phyloP scores from a whole-genome alignment of 2,888 invertebrate genomes.

The Chouioia cunea region DNA sequence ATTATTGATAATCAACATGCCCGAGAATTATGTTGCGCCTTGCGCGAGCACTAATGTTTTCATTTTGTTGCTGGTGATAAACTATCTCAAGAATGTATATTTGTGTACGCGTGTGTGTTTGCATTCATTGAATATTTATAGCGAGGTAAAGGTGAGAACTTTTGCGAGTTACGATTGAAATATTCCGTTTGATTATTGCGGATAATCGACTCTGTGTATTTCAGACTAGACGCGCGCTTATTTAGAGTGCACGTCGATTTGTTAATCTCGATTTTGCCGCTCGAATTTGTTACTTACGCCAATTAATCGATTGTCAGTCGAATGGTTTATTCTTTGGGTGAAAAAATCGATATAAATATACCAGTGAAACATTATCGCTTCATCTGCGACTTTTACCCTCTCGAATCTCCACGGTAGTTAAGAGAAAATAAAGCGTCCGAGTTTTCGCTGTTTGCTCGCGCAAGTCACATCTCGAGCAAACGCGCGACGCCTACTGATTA shows the following conservation, averaged over 20 bases:
- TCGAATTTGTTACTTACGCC: too few relatives aligned
- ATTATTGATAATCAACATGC: slow-evolving; percentile 40
- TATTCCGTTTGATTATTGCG: too few relatives aligned
- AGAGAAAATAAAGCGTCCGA: slow-evolving; percentile 37
- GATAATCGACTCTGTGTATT: too few relatives aligned
- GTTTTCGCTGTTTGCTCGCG: slow-evolving; percentile 42
- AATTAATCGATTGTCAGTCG: too few relatives aligned
- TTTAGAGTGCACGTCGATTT: too few relatives aligned
- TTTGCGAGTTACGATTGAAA: slow-evolving; percentile 8
- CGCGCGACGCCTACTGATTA: slow-evolving; percentile 47
- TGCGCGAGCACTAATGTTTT: slow-evolving; percentile 14
- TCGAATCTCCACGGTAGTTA: slow-evolving; percentile 31
- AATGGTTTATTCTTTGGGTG: too few relatives aligned
- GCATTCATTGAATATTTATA: too few relatives aligned
- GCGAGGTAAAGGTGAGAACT: slow-evolving; percentile 1
- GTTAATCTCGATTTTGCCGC: too few relatives aligned
- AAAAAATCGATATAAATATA: too few relatives aligned
- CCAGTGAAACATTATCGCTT: slow-evolving; percentile 7
- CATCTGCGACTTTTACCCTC: slow-evolving; percentile 1
- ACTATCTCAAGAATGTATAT: not conserved
- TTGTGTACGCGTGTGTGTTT: too few relatives aligned
- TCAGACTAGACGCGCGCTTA: too few relatives aligned
- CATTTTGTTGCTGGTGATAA: slow-evolving; percentile 24
- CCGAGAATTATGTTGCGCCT: slow-evolving; percentile 18
- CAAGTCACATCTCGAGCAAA: slow-evolving; percentile 41